These are phyloP conservation scores for Plebejus argus DNA, from an alignment of 2,888 invertebrate species.

Conservation along the genomic window DNA sequence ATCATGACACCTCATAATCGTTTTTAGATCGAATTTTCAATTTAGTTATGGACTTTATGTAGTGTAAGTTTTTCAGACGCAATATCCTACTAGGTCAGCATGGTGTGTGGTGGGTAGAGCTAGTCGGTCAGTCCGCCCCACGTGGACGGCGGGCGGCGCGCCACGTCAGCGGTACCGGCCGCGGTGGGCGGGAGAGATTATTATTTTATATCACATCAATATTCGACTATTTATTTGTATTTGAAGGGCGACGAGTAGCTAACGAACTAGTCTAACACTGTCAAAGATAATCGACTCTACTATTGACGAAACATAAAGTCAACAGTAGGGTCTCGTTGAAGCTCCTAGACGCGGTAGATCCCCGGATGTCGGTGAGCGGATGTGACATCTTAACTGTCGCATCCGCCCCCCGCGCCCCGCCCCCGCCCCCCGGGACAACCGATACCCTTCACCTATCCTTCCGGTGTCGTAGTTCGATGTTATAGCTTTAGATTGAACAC, in stretches of 20 bases:
- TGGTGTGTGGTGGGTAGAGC: not conserved
- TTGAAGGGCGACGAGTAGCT: not conserved
- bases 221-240: not conserved
- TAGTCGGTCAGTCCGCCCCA: not conserved
- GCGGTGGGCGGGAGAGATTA: not conserved
- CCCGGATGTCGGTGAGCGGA: conserved; percentile 25
- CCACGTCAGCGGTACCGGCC: not conserved
- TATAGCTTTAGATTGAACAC: not conserved
- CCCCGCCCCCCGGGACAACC: conserved; percentile 32
- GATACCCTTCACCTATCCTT: conserved; percentile 38
- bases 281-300: not conserved
- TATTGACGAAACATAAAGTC: not conserved
- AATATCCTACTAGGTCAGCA: no score
- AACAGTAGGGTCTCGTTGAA: not conserved
- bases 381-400: conserved; percentile 23
- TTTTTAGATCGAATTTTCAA: not conserved
- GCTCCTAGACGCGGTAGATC: not conserved
- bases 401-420: conserved; percentile 35
- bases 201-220: not conserved
- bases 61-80: no score
- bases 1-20: not conserved
- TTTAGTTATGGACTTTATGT: not conserved
- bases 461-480: conserved; percentile 33
- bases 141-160: not conserved
- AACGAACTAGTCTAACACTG: not conserved